A percentile compares a stretch with the other conserved stretches of the same genome.
phyloP scores from a whole-genome alignment of 2,888 invertebrate genomes.

The Caenorhabditis macrosperma region DNA sequence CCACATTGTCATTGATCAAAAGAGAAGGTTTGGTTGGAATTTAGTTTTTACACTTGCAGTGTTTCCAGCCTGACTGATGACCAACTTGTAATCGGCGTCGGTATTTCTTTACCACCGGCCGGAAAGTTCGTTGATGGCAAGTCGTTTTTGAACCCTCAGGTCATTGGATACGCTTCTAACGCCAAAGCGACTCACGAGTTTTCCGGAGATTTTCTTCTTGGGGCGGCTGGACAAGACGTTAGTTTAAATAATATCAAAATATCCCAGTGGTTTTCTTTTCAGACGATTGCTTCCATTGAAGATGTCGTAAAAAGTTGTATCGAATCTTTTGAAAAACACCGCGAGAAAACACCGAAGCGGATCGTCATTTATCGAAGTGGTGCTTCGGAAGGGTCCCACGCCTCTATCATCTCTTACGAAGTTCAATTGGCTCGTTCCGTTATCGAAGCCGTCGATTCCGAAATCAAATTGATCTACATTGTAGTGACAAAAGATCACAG shows the following conservation, averaged over 20 bases:
- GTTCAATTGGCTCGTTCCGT: conserved; percentile 64
- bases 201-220: conserved; percentile 65
- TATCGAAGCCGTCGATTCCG: conserved; percentile 28
- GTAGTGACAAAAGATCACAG: conserved; percentile 71
- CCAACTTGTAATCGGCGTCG: conserved; percentile 43
- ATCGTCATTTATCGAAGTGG: conserved; percentile 71
- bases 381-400: conserved; percentile 63
- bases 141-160: conserved; percentile 13
- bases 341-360: conserved; percentile 44
- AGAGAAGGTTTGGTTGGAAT: conserved; percentile 9
- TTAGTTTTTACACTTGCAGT: background rate
- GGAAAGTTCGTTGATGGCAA: background rate
- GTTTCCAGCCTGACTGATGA: conserved; percentile 33
- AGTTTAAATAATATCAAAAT: background rate
- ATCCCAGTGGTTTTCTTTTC: background rate
- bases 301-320: conserved; percentile 12
- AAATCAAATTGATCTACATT: conserved; percentile 65
- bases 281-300: conserved; percentile 32
- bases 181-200: conserved; percentile 62
- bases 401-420: conserved; percentile 65
- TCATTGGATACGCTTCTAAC: conserved; percentile 65
- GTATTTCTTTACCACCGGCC: conserved; percentile 28
- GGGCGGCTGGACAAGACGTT: conserved; percentile 22
- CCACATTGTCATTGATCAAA: conserved; percentile 45
- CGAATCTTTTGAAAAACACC: conserved; percentile 14